Percentiles rank a stretch among this genome's conserved stretches.
Evolutionary conservation across 2,113 vertebrate genomes (phyloP).

Genomic region (Rhea pennata): DNA sequence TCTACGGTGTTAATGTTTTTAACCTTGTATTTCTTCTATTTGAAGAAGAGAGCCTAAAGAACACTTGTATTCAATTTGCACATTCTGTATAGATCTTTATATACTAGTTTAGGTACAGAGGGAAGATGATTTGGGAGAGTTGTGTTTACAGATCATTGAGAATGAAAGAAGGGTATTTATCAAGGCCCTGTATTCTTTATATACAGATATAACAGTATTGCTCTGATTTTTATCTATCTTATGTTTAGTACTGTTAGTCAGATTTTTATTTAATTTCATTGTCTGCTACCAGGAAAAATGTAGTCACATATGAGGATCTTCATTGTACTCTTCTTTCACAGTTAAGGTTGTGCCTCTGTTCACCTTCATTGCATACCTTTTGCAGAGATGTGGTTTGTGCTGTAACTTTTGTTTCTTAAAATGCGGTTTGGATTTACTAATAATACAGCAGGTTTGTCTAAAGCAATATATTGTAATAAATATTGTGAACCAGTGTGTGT

Average conservation of each 20-base stretch:
- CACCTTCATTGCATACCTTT: neutral
- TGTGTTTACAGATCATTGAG: slow-evolving; percentile 45
- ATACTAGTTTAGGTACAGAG: slow-evolving; percentile 21
- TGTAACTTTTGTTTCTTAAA: neutral
- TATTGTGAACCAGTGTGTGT: slow-evolving; percentile 25
- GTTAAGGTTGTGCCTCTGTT: slow-evolving; percentile 30
- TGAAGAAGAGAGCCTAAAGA: slow-evolving; percentile 59
- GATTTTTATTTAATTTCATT: neutral
- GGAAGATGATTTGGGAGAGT: slow-evolving; percentile 9
- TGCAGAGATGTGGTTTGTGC: neutral
- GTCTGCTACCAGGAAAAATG: neutral
- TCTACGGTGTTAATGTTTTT: slow-evolving; percentile 46
- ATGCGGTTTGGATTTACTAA: slow-evolving; percentile 17
- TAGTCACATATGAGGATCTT: neutral
- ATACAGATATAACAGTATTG: neutral
- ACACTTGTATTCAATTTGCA: slow-evolving; percentile 44
- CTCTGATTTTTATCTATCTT: slow-evolving; percentile 8
- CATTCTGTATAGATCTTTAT: slow-evolving; percentile 59
- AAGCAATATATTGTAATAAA: slow-evolving; percentile 72
- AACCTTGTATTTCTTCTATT: slow-evolving; percentile 64
- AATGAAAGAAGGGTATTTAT: slow-evolving; percentile 25
- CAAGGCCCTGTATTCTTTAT: slow-evolving; percentile 29
- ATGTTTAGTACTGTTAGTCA: neutral
- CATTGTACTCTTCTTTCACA: slow-evolving; percentile 7
- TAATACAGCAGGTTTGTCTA: slow-evolving; percentile 30